A percentile compares a stretch with the other conserved stretches of the same genome.
Conservation (phyloP, 2,113 vertebrate species). For the Toxostoma redivivum region DNA sequence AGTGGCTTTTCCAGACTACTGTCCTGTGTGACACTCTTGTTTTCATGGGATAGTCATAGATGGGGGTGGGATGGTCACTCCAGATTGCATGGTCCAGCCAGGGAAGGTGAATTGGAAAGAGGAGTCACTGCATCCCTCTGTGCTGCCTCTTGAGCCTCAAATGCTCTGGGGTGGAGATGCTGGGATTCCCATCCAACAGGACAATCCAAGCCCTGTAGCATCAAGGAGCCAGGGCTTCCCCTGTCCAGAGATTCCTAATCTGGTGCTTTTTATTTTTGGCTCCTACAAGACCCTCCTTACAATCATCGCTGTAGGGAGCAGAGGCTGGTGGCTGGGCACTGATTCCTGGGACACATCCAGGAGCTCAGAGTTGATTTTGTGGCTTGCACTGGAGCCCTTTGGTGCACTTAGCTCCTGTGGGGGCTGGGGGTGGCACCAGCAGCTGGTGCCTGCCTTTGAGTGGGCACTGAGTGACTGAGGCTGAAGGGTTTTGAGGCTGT, state of each 20-base stretch:
- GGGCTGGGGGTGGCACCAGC: neutral
- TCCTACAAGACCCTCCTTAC: neutral
- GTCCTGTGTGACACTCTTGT: neutral
- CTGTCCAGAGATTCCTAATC: neutral
- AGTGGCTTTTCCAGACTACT: neutral
- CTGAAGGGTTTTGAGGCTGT: neutral
- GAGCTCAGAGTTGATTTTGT: neutral
- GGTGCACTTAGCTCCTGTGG: rapidly evolving
- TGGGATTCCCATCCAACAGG: neutral
- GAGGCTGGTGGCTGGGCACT: neutral
- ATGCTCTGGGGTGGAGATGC: neutral
- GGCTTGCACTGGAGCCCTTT: neutral
- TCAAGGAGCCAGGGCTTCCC: neutral
- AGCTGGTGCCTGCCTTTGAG: neutral
- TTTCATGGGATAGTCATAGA: neutral
- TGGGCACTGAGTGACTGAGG: rapidly evolving
- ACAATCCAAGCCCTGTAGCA: neutral
- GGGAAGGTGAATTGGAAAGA: neutral
- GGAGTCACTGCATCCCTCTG: neutral
- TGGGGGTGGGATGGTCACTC: neutral
- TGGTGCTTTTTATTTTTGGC: neutral
- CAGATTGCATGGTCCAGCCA: neutral
- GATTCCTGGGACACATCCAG: neutral
- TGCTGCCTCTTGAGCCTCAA: neutral
- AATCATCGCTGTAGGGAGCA: rapidly evolving